These are phyloP conservation scores for Dendroctonus ponderosae DNA, from an alignment of 1,140 invertebrate species.

Conservation along the genomic window DNA sequence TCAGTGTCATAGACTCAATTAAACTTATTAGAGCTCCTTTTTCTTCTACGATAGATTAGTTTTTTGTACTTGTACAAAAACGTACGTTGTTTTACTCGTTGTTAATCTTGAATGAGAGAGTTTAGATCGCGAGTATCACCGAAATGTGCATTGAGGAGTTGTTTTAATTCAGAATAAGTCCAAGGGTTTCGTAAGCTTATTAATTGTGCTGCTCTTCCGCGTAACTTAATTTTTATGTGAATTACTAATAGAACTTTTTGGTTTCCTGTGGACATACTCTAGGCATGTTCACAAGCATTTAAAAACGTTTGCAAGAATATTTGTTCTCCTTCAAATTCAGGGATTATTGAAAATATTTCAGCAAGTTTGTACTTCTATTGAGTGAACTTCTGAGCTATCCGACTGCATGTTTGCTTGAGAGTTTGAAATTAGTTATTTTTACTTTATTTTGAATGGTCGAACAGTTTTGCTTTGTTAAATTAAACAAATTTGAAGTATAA, in stretches of 20 bases:
- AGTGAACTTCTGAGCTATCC: no score
- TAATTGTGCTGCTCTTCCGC: constrained; percentile 13
- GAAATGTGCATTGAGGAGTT: constrained; percentile 19
- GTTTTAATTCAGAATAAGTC: constrained; percentile 17
- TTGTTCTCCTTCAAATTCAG: constrained; percentile 23
- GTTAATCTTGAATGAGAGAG: constrained; percentile 22
- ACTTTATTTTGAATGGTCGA: no score
- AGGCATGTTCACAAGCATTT: constrained; percentile 16
- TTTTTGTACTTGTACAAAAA: constrained; percentile 14
- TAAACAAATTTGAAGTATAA: no score
- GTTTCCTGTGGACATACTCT: constrained; percentile 5
- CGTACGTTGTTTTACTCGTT: constrained; percentile 20
- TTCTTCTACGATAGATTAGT: constrained; percentile 5
- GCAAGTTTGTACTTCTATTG: constrained; percentile 20
- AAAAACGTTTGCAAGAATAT: constrained; percentile 21
- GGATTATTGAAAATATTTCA: constrained; percentile 26
- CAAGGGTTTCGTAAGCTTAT: constrained; percentile 15
- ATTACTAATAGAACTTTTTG: constrained; percentile 19
- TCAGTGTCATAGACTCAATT: constrained; percentile 19
- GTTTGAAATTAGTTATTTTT: no score
- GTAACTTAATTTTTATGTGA: constrained; percentile 28
- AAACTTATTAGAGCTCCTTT: constrained; percentile 11
- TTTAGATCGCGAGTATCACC: constrained; percentile 15
- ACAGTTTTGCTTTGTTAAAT: no score
- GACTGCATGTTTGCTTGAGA: no score